Conservation (phyloP, 2,888 invertebrate genomes). For the Agonopterix heracliana region DNA sequence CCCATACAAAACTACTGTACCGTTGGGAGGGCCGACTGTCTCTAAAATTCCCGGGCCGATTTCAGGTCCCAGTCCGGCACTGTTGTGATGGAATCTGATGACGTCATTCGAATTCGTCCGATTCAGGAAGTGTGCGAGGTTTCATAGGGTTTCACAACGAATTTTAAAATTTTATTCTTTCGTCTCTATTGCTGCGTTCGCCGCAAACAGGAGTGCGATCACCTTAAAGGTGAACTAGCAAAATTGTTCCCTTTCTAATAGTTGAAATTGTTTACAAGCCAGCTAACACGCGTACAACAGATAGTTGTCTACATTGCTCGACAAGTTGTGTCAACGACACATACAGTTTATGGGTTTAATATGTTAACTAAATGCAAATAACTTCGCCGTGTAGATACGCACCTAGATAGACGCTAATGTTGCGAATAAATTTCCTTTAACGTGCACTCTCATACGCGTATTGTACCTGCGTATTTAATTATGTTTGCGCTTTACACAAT, state of each 20-base stretch:
- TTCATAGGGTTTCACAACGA: too few species aligned
- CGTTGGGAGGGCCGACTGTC: too few species aligned
- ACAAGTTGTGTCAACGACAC: conserved; percentile 46
- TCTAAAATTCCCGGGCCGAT: too few species aligned
- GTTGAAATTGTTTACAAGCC: conserved; percentile 16
- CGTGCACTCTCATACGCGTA: conserved; percentile 3
- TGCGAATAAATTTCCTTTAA: conserved; percentile 30
- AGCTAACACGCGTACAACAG: conserved; percentile 16
- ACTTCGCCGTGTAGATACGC: conserved; percentile 34
- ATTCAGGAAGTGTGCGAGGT: too few species aligned
- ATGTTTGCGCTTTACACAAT: background rate
- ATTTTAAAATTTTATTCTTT: too few species aligned
- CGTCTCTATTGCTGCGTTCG: too few species aligned
- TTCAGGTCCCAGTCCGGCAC: too few species aligned
- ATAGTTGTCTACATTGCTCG: conserved; percentile 22
- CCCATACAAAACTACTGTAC: too few species aligned
- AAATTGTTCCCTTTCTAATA: background rate
- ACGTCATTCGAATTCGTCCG: too few species aligned
- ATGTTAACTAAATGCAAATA: conserved; percentile 66
- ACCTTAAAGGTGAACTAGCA: background rate
- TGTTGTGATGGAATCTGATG: too few species aligned
- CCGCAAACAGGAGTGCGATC: too few species aligned
- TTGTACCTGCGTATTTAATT: background rate
- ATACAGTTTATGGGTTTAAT: conserved; percentile 50
- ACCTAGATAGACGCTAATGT: conserved; percentile 29